Evolutionary conservation across 2,113 vertebrate genomes (phyloP), one percentile per base, ranked within the genome.

Genomic region (Heteronetta atricapilla): DNA sequence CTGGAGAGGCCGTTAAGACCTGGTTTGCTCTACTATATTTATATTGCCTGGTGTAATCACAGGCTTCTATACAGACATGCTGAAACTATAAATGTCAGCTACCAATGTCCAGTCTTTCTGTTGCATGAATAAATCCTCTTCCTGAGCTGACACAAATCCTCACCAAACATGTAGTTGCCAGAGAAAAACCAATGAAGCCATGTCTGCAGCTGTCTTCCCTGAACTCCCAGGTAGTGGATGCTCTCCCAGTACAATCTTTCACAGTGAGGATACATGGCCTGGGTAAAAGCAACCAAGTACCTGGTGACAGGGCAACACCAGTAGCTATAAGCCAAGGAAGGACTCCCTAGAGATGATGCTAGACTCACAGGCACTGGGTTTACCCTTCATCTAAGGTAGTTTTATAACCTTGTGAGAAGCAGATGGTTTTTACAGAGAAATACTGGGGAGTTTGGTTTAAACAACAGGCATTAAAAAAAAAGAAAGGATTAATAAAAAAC

Each of bases 351-450:
- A 9, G 20, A n/a, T 78, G 25, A 63, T 26, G 17, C 59, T 79
- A 62, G 44, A 56, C 23, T 80, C 0, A 0, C 2, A 1, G 29
- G 70, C 20, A 28, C 23, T 66, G 17, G 44, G 13, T 44, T 90
- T 69, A 31, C 14, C 7, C 29, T 67, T 77, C 42, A 73, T 21
- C 21, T n/a, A 55, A 44, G n/a, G 48, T 44, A 28, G 82, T 86
- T 91, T 66, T 67, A 58, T 17, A 76, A 52, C 29, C 33, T 14
- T 5, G 22, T 48, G 28, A 89, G 68, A 90, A 60, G 44, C 48
- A 59, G 22, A 28, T 31, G 13, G 11, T 85, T 82, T 73, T 59
- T 82, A 85, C 20, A 44, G 46, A 82, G 44, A 74, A 93, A 92
- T 33, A 31, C 29, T 23, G 13, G 3, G 23, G 5, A 91, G 18